Evolutionary conservation across 2,888 invertebrate genomes (phyloP), one percentile per base, ranked within the genome.

Genomic region (Tigriopus californicus): DNA sequence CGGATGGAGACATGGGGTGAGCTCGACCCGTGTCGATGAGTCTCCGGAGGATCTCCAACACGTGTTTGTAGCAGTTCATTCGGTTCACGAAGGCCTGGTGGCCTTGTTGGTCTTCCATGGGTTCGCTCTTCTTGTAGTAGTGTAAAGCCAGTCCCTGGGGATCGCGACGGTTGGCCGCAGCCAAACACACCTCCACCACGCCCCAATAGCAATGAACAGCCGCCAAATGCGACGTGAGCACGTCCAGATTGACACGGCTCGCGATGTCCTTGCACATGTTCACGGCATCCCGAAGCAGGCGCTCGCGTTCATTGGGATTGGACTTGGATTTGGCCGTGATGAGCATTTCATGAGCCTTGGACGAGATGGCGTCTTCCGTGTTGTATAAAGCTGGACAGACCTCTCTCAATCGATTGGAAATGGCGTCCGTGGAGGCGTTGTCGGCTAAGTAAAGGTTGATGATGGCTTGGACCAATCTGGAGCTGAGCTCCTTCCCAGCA

Each of bases 311-410:
- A 13, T 80, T 78, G 0, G 77, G 73, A 65, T 67, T 66, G 18
- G 79, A 77, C 64, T 82, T 81, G 63, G 76, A 79, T 68, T 83
- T 84, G 0, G 89, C 86, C 65, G 80, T 79, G 71, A 89, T 80
- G 58, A 94, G 75, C 66, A 91, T 80, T 73, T 94, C 92, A 65
- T 88, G 89, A 0, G 88, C 88, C 82, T 94, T 94, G 1, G 94
- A 89, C 66, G 89, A 90, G 12, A 89, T 85, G 3, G 94, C 95
- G 72, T 98, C 97, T 74, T 97, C 95, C 66, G 82, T 82, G 63
- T 86, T 82, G 70, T 94, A 98, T 25, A 98, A 76, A 65, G 85
- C 84, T 0, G 98, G 97, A 68, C 97, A 98, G 1, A 89, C 79
- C 66, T 90, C 85, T 52, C 94, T 77, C 59, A 98, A 73, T 68